These are phyloP conservation scores for Chymomyza caudatula DNA, from an alignment of 2,888 invertebrate species.

Conservation along the genomic window DNA sequence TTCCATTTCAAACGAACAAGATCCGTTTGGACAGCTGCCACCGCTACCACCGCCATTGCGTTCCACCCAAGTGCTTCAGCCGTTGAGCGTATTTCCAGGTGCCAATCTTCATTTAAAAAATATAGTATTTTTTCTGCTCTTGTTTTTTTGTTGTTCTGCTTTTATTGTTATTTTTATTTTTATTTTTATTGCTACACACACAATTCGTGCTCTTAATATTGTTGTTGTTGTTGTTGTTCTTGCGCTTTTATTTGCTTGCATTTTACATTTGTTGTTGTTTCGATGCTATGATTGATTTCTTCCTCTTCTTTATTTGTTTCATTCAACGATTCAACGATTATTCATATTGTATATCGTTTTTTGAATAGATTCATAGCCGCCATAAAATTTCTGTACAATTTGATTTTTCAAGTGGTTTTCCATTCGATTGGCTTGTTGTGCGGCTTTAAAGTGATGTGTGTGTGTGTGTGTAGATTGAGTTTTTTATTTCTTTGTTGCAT, in stretches of 20 bases:
- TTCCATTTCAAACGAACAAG: constrained; percentile 79
- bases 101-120: constrained; percentile 12
- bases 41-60: constrained; percentile 79
- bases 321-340: no score
- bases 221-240: constrained; percentile 20
- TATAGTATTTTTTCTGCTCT: background rate
- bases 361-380: background rate
- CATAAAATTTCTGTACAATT: background rate
- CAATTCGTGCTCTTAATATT: background rate
- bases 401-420: constrained; percentile 26
- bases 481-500: constrained; percentile 47
- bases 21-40: constrained; percentile 79
- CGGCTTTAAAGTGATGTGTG: constrained; percentile 64
- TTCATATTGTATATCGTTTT: no score
- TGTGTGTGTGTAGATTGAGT: constrained; percentile 65
- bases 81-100: constrained; percentile 79
- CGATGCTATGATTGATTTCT: constrained; percentile 30
- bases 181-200: constrained; percentile 13
- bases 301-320: no score
- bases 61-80: constrained; percentile 79
- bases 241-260: constrained; percentile 25
- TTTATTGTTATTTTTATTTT: background rate
- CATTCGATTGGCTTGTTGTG: constrained; percentile 30
- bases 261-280: constrained; percentile 11
- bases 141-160: no score